phyloP scores from a whole-genome alignment of 2,797 vertebrate genomes.

The Poecilia wingei region DNA sequence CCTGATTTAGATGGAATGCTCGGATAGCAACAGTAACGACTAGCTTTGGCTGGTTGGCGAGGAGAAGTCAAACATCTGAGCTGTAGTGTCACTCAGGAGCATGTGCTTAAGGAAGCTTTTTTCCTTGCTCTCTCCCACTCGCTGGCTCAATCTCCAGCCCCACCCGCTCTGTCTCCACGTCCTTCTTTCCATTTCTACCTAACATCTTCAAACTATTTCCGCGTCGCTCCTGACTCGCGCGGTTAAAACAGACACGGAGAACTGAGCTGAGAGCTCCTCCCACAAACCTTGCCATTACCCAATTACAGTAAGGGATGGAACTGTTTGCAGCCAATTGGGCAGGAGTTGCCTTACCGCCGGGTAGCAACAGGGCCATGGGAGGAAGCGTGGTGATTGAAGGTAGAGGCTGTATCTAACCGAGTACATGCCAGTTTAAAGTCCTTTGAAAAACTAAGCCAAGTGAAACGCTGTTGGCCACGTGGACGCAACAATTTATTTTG shows the following conservation, averaged over 20 bases:
- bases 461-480: conserved; percentile 22
- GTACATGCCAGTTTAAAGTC: conserved; percentile 74
- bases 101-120: conserved; percentile 51
- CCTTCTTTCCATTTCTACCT: conserved; percentile 76
- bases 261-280: conserved; percentile 73
- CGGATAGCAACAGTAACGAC: conserved; percentile 79
- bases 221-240: conserved; percentile 81
- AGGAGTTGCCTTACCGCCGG: conserved; percentile 82
- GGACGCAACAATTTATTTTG: background rate
- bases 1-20: conserved; percentile 75
- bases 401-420: conserved; percentile 53
- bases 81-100: conserved; percentile 64
- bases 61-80: conserved; percentile 67
- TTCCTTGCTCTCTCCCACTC: conserved; percentile 21
- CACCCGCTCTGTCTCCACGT: conserved; percentile 22
- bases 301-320: conserved; percentile 66
- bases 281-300: conserved; percentile 60
- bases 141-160: conserved; percentile 24
- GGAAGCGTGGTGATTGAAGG: conserved; percentile 74
- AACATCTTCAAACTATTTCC: conserved; percentile 84
- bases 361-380: conserved; percentile 84
- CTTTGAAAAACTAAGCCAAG: conserved; percentile 1
- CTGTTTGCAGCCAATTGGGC: conserved; percentile 72
- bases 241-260: conserved; percentile 75
- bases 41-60: conserved; percentile 66